Base-by-base conservation (phyloP, 2,797 vertebrate species). In the Peromyscus nudipes region DNA sequence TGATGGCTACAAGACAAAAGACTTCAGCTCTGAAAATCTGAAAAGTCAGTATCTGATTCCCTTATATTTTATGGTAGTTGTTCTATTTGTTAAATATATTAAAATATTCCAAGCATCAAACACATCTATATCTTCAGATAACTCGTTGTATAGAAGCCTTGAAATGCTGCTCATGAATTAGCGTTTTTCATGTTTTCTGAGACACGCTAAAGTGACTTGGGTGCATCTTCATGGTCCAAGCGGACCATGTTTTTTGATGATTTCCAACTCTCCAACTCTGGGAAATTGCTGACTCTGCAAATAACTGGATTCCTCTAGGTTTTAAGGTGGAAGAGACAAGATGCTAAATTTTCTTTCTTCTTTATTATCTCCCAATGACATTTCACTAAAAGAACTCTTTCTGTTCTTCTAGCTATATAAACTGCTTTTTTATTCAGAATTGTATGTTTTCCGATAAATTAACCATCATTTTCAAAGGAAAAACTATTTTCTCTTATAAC, bases 31-130 rank as follows among this genome's bases (percentile, higher is more conserved):
- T 27, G 46, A 37, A 94, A 86, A 88, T 71, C n/a, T 79, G 69
- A 85, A 95, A 34, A 83, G 13, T 83, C 16, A 4, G 8, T 34
- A 82, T 85, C 34, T 85, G 21, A 67, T 19, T 65, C 86, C 34
- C 40, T 94, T 91, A 89, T 46, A 65, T 62, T 89, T 80, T 90
- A n/a, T 86, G 25, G 27, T 94, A 80, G 16, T 86, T 84, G n/a
- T 84, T 55, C 40, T 77, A 13, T 77, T 91, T 86, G 19, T 65
- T 96, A 89, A 96, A 64, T 87, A 81, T 57, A 76, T 92, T 88
- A 80, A 77, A 75, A 92, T 96, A 92, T 71, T 49, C 2, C 62
- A 86, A 91, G 52, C 3, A 85, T 37, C 29, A 89, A 88, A 73
- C 80, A 76, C 79, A 49, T 80, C 46, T 79, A 17, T 57, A 79